Conservation (phyloP, 2,113 vertebrate genomes). For the Halcyon senegalensis region DNA sequence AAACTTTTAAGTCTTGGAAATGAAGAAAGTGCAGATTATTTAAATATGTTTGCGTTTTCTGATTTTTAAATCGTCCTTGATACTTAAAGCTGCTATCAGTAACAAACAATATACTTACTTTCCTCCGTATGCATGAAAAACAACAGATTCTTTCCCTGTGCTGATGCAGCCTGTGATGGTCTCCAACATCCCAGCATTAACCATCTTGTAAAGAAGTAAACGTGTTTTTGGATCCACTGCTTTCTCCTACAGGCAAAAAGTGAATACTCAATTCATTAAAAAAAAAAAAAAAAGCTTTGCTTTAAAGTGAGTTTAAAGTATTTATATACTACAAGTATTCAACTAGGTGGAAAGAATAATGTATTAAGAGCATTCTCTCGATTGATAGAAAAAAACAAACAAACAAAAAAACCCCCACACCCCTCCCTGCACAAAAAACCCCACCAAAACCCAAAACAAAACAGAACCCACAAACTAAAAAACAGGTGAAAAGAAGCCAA, state of each 20-base stretch:
- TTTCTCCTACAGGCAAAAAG: constrained; percentile 85
- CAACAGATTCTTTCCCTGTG: constrained; percentile 96
- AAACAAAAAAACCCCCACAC: not conserved
- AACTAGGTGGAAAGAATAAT: not conserved
- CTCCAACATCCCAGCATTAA: constrained; percentile 90
- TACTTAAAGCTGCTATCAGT: not conserved
- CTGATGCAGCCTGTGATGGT: constrained; percentile 96
- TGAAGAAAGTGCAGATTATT: not conserved
- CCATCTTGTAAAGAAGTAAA: constrained; percentile 96
- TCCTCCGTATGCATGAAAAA: constrained; percentile 95
- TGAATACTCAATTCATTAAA: not conserved
- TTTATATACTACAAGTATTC: not conserved
- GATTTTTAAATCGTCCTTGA: not conserved
- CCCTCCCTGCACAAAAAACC: not conserved
- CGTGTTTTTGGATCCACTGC: constrained; percentile 96
- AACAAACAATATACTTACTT: constrained; percentile 74
- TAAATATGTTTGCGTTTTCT: not conserved
- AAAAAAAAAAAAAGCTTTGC: not conserved
- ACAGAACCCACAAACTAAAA: not conserved
- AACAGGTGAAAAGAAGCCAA: not conserved
- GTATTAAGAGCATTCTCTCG: not conserved
- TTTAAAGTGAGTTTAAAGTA: not conserved
- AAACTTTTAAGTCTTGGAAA: not conserved
- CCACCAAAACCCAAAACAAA: not conserved
- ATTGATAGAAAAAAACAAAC: not conserved